Percentiles rank a stretch among this genome's conserved stretches.
These are phyloP conservation scores for Speoplatyrhinus poulsoni DNA, from an alignment of 2,113 vertebrate species.

Conservation along the genomic window DNA sequence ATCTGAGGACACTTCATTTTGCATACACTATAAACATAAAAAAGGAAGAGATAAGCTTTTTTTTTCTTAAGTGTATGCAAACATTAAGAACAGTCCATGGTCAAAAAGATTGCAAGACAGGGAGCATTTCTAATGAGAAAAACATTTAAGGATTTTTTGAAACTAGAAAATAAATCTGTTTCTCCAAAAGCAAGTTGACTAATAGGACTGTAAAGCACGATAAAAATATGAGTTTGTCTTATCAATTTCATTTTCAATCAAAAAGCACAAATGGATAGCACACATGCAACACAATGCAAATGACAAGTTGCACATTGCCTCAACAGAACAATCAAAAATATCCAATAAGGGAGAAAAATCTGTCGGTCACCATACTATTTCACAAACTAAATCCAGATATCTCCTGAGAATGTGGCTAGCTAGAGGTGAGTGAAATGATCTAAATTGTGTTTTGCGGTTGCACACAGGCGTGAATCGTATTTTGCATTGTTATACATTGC, in stretches of 20 bases:
- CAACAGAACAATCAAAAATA: constrained; percentile 27
- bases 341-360: constrained; percentile 23
- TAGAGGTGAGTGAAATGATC: constrained; percentile 27
- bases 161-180: constrained; percentile 47
- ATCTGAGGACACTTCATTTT: constrained; percentile 72
- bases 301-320: not conserved
- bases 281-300: constrained; percentile 32
- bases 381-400: constrained; percentile 26
- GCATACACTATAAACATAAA: constrained; percentile 51
- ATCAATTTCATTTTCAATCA: constrained; percentile 43
- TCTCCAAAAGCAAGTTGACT: constrained; percentile 17
- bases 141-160: constrained; percentile 56
- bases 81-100: constrained; percentile 76
- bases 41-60: constrained; percentile 44
- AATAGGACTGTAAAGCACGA: constrained; percentile 19
- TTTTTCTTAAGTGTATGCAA: constrained; percentile 63
- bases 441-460: constrained; percentile 19
- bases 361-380: constrained; percentile 18
- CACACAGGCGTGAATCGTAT: constrained; percentile 26
- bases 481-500: constrained; percentile 40
- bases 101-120: constrained; percentile 75
- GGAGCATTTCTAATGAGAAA: constrained; percentile 70
- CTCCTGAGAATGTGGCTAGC: constrained; percentile 60
- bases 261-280: constrained; percentile 29
- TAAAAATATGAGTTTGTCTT: constrained; percentile 26